Conservation (phyloP, 1,140 invertebrate genomes). For the Piezodorus guildinii region DNA sequence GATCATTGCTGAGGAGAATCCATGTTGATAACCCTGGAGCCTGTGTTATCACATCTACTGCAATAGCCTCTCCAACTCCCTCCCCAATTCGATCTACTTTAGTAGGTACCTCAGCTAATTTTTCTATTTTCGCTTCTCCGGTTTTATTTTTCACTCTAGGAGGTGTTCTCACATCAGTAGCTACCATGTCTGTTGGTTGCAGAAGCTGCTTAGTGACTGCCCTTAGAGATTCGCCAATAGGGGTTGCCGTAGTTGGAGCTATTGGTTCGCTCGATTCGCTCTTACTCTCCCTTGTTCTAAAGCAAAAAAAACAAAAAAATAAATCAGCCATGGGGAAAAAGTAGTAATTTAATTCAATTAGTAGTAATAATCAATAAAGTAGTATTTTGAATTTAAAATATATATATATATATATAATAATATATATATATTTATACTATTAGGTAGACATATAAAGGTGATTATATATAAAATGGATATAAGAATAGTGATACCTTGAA, state of each 20-base stretch:
- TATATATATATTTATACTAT: too few relatives aligned
- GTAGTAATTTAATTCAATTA: too few relatives aligned
- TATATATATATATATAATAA: too few relatives aligned
- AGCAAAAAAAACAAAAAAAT: conserved; percentile 6
- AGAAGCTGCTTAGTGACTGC: conserved; percentile 42
- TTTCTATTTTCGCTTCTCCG: conserved; percentile 10
- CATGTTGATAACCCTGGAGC: conserved; percentile 52
- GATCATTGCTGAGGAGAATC: conserved; percentile 43
- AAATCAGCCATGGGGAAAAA: too few relatives aligned
- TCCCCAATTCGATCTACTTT: conserved; percentile 21
- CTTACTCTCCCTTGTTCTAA: conserved; percentile 27
- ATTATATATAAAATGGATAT: not conserved
- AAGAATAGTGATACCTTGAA: too few relatives aligned
- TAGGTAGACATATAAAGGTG: not conserved
- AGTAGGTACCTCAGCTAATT: not conserved
- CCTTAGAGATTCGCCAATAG: conserved; percentile 42
- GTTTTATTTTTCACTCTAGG: conserved; percentile 40
- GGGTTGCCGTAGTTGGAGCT: conserved; percentile 25
- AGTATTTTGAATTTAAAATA: too few relatives aligned
- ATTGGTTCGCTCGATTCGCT: conserved; percentile 22
- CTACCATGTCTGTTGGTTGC: conserved; percentile 32
- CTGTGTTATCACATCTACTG: conserved; percentile 38
- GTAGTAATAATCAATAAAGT: too few relatives aligned
- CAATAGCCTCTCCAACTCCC: conserved; percentile 41
- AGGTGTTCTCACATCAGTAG: conserved; percentile 46